Conservation (phyloP, 2,797 vertebrate species). For the Lithobates pipiens region DNA sequence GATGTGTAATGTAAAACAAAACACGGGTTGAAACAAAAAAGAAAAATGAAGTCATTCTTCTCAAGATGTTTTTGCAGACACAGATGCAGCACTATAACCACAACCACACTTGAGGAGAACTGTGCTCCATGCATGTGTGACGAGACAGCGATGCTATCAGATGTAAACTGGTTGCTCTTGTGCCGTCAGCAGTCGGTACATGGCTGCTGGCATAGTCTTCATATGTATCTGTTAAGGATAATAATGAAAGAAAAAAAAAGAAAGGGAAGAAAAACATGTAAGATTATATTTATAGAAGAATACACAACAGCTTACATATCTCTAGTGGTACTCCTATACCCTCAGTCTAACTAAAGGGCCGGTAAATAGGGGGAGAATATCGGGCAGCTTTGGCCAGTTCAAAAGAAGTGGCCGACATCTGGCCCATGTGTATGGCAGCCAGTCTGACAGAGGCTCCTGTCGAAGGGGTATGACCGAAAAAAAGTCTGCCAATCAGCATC, state of each 20-base stretch:
- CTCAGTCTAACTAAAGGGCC: too few relatives aligned
- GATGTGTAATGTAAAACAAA: constrained; percentile 38
- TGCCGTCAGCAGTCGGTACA: constrained; percentile 98
- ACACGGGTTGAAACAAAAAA: neutral
- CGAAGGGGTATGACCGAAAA: too few relatives aligned
- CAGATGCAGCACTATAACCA: constrained; percentile 78
- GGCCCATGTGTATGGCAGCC: too few relatives aligned
- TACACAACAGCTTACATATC: neutral
- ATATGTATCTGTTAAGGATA: constrained; percentile 89
- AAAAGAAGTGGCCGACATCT: too few relatives aligned
- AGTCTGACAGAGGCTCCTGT: too few relatives aligned
- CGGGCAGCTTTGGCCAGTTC: too few relatives aligned
- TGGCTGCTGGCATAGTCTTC: constrained; percentile 99
- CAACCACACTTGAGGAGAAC: constrained; percentile 74
- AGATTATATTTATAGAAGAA: neutral
- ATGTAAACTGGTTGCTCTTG: constrained; percentile 87
- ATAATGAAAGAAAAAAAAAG: neutral
- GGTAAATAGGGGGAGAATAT: too few relatives aligned
- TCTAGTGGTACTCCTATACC: too few relatives aligned
- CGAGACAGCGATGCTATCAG: constrained; percentile 59
- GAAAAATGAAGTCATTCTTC: neutral
- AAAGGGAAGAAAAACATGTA: neutral
- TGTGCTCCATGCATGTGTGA: constrained; percentile 74
- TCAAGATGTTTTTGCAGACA: constrained; percentile 71
- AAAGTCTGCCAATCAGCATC: too few relatives aligned